These are phyloP conservation scores for Ceyx margarethae DNA, from an alignment of 2,113 vertebrate species.

Conservation along the genomic window DNA sequence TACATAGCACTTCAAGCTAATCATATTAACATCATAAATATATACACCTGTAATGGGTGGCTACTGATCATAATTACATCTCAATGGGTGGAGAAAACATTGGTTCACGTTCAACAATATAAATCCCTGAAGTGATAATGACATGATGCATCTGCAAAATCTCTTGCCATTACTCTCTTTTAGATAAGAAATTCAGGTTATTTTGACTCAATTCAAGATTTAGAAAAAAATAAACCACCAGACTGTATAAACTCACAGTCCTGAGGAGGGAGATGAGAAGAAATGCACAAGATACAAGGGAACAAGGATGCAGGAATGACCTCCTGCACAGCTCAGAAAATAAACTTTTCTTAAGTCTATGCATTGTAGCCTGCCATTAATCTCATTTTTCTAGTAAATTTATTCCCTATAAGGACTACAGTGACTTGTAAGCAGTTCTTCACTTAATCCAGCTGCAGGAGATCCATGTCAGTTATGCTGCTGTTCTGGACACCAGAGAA, in stretches of 20 bases:
- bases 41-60: neutral
- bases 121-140: neutral
- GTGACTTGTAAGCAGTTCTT: neutral
- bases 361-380: neutral
- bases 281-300: neutral
- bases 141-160: neutral
- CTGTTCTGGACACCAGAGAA: neutral
- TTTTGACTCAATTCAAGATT: neutral
- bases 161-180: neutral
- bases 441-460: neutral
- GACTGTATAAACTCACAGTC: neutral
- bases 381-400: neutral
- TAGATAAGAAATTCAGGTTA: neutral
- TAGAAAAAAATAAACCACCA: neutral
- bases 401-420: neutral
- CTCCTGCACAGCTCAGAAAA: neutral
- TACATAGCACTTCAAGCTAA: neutral
- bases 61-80: neutral
- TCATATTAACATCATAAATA: neutral
- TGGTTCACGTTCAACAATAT: neutral
- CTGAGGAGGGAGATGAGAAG: neutral
- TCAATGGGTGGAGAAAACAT: neutral
- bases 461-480: neutral
- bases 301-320: neutral
- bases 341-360: neutral